A percentile compares a stretch with the other conserved stretches of the same genome.
Evolutionary conservation across 2,888 invertebrate genomes (phyloP).

Genomic region (Siphlonurus alternatus): DNA sequence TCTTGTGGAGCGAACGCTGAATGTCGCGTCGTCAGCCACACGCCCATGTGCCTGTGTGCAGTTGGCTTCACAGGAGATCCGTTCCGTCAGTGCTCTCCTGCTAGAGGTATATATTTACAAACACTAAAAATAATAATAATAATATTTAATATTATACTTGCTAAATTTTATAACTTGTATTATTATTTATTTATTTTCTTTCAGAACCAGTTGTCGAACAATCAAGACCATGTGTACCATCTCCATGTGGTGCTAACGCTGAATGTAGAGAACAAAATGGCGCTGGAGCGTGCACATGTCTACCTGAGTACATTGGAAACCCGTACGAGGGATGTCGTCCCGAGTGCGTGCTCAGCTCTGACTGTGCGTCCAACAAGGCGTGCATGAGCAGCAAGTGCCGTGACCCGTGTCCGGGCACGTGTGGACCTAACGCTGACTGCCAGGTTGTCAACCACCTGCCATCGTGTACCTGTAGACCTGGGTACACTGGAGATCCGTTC

Average conservation of each 20-base stretch:
- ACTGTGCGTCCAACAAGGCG: conserved; percentile 42
- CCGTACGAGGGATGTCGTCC: conserved; percentile 63
- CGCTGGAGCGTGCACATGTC: conserved; percentile 30
- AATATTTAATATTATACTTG: not conserved
- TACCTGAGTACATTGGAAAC: conserved; percentile 52
- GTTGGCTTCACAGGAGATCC: conserved; percentile 69
- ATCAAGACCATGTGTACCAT: conserved; percentile 49
- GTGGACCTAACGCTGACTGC: conserved; percentile 49
- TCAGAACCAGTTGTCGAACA: conserved; percentile 18
- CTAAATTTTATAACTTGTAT: not conserved
- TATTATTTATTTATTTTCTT: not conserved
- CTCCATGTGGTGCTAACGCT: conserved; percentile 44
- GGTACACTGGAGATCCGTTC: conserved; percentile 36
- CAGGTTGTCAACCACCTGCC: conserved; percentile 35
- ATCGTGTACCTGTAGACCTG: conserved; percentile 47
- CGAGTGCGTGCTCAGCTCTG: conserved; percentile 50
- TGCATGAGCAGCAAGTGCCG: conserved; percentile 47
- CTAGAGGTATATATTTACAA: conserved; percentile 41
- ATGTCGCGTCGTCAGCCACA: conserved; percentile 61
- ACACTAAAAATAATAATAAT: conserved; percentile 26
- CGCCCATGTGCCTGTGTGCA: conserved; percentile 62
- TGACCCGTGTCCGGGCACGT: conserved; percentile 51
- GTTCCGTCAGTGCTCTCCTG: conserved; percentile 24
- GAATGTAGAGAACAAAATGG: conserved; percentile 33
- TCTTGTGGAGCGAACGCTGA: conserved; percentile 54